These are phyloP conservation scores for Neodontobutis hainanensis DNA, from an alignment of 2,113 vertebrate species.

Conservation along the genomic window DNA sequence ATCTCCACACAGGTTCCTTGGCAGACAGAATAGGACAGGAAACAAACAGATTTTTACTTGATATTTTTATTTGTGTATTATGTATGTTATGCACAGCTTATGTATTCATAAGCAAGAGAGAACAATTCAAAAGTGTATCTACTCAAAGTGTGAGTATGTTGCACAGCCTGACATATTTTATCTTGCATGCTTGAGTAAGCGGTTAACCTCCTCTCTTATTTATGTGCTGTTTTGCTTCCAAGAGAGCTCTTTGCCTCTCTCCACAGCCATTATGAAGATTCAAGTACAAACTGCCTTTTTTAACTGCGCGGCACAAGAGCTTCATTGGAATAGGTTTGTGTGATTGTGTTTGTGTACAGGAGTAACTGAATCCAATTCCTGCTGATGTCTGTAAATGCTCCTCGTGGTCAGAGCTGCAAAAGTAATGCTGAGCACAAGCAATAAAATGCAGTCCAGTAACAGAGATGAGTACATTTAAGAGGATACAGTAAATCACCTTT, in stretches of 20 bases:
- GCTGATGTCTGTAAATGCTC: conserved; percentile 8
- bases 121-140: conserved; percentile 20
- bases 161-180: conserved; percentile 38
- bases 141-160: conserved; percentile 21
- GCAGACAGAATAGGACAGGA: too few species aligned
- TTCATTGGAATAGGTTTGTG: conserved; percentile 6
- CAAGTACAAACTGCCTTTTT: conserved; percentile 30
- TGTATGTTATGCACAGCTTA: too few species aligned
- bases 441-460: background rate
- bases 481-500: conserved; percentile 65
- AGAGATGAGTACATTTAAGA: background rate
- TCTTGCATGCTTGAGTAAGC: conserved; percentile 21
- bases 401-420: conserved; percentile 20
- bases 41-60: too few species aligned
- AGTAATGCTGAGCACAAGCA: conserved; percentile 22
- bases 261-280: conserved; percentile 52
- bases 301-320: conserved; percentile 7
- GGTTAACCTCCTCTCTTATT: conserved; percentile 40
- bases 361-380: conserved; percentile 30
- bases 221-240: conserved; percentile 28
- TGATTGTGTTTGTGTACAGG: conserved; percentile 1
- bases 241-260: conserved; percentile 41
- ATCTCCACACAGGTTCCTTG: background rate
- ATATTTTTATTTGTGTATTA: too few species aligned
- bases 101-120: background rate